phyloP scores from a whole-genome alignment of 2,113 vertebrate species.

The Tachuris rubrigastra region DNA sequence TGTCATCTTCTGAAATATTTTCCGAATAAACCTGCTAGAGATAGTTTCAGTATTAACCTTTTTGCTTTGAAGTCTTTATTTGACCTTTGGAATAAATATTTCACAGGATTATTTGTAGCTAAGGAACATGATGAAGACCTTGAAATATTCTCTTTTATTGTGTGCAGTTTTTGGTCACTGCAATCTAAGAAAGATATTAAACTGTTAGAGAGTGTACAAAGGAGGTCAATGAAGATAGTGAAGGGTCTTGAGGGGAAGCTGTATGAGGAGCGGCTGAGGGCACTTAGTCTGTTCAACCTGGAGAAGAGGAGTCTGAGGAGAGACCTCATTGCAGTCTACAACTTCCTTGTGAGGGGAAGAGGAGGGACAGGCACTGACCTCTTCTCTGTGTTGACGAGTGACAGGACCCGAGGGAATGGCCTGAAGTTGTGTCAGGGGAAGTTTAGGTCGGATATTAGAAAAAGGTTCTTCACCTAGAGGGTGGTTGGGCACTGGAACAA shows the following conservation, averaged over 20 bases:
- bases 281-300: neutral
- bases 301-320: neutral
- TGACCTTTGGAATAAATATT: conserved; percentile 44
- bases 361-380: neutral
- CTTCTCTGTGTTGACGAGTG: neutral
- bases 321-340: neutral
- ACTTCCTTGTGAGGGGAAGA: neutral
- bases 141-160: neutral
- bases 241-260: neutral
- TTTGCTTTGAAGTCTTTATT: neutral
- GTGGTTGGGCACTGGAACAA: neutral
- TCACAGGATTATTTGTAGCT: conserved; percentile 45
- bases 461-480: neutral
- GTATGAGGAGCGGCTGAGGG: neutral
- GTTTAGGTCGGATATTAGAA: neutral
- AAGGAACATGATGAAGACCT: neutral
- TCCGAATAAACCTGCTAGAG: neutral
- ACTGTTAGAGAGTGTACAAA: neutral
- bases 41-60: neutral
- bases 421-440: neutral
- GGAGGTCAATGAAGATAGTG: neutral
- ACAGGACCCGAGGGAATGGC: neutral
- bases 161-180: neutral
- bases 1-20: neutral
- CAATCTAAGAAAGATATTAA: neutral